Evolutionary conservation across 2,797 vertebrate genomes (phyloP), one percentile per base, ranked within the genome.

Genomic region (Periophthalmus magnuspinnatus): DNA sequence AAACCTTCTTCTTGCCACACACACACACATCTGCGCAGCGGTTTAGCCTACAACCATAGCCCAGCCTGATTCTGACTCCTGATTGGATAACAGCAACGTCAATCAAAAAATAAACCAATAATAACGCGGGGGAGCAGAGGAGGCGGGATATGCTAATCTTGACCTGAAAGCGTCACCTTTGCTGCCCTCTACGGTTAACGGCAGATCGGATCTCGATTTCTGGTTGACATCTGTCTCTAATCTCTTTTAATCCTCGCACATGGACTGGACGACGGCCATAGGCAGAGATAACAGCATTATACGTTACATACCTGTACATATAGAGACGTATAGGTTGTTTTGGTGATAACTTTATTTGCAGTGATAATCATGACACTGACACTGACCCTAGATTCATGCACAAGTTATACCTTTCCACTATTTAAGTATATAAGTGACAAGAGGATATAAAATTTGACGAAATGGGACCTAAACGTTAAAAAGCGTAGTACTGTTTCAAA

Each of bases 171-270:
- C 0, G 60, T 78, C 80, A 77, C 76, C 17, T 72, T 55, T 62
- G 17, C 66, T 75, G 0, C 54, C 56, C 66, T 65, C 65, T 57
- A 34, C 22, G 71, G 48, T 72, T 66, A 52, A 67, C 56, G 70
- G 65, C 66, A 36, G 70, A 78, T 52, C 67, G 62, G 67, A 79
- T 77, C 75, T 67, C 50, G 59, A 69, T 0, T 78, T 63, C 47
- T 88, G 79, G 47, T 87, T 79, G 78, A 73, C 81, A 82, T 82
- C 80, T 88, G 82, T 73, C 72, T 74, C 65, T 87, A 80, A 88
- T 83, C 85, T 70, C 69, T 76, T 55, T 80, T 81, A 86, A 89
- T 88, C 84, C 78, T 5, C 69, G 57, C 76, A 73, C 85, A 75
- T 62, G 63, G 17, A 9, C 67, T 11, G 6, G 16, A 11, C 33